Base-by-base conservation (phyloP, 2,797 vertebrate genomes). In the Fistularia tabacaria region DNA sequence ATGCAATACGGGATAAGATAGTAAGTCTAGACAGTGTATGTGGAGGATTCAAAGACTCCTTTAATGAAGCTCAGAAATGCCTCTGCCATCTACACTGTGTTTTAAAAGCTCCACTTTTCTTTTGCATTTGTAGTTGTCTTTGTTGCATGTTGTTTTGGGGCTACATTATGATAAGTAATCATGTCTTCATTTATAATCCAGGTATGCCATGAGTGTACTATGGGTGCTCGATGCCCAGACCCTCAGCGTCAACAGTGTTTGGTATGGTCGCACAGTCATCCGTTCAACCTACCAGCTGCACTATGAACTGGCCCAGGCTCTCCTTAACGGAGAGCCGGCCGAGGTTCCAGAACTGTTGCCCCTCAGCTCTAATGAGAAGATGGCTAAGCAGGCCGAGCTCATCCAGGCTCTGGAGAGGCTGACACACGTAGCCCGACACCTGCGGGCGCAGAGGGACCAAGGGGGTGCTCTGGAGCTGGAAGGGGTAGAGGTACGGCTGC, bases 401-500 rank as follows among this genome's bases (percentile, higher is more conserved):
- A 69, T 66, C 0, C 86, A 90, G 87, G 92, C 95, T 0, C 76
- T 99, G 59, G 69, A 91, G 44, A 91, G 65, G 59, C 71, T 99
- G 59, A 93, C 93, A 0, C 90, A 89, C 0, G 73, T 97, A 0
- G 94, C 95, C 3, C 84, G 93, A 25, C 92, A 92, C 1, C 51
- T 93, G 1, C 82, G 95, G 8, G 91, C 91, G 0, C 83, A 87
- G 68, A 87, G 97, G 38, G 91, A 96, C 86, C 51, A 55, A 10
- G 87, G 90, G 0, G 97, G 97, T 0, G 97, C 95, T 0, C 89
- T 99, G 84, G 94, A 98, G 70, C 90, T 99, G 57, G 97, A 99
- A 51, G 95, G 95, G 0, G 64, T 98, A 1, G 97, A 99, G 85
- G 87, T 87, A 54, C 0, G 66, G 6, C 0, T 25, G 25, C 25